Conservation (phyloP, 2,888 invertebrate species). For the Stenchaetothrips biformis region DNA sequence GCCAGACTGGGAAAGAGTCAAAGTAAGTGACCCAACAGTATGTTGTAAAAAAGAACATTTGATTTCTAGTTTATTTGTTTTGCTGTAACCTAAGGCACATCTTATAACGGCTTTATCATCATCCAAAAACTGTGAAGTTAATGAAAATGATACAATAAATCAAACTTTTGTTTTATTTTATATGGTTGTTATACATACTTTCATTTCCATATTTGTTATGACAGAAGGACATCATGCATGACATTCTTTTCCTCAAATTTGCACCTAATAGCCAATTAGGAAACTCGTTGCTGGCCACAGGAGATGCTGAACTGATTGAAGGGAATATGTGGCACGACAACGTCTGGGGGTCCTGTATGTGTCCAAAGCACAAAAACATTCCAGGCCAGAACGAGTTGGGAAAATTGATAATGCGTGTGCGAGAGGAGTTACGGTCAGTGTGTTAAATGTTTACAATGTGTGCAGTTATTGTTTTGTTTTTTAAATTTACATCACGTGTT, state of each 20-base stretch:
- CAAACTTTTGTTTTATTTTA: not conserved
- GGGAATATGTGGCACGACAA: not conserved
- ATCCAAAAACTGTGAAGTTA: not conserved
- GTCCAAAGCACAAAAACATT: not conserved
- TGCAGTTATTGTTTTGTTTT: too few relatives aligned
- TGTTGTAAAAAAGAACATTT: too few relatives aligned
- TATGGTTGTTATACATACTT: not conserved
- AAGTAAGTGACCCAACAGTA: not conserved
- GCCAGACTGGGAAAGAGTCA: constrained; percentile 1
- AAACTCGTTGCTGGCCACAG: not conserved
- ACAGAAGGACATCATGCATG: not conserved
- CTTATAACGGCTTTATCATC: too few relatives aligned
- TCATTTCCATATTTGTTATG: not conserved
- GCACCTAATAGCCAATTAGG: not conserved
- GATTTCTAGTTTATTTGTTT: too few relatives aligned
- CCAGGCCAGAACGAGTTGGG: not conserved
- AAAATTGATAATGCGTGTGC: not conserved
- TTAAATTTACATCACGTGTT: too few relatives aligned
- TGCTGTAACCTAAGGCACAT: too few relatives aligned
- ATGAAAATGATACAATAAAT: not conserved
- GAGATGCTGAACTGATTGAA: not conserved
- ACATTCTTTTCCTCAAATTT: not conserved
- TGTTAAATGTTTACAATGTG: not conserved
- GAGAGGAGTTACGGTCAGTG: not conserved
- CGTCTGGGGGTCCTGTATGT: not conserved